Evolutionary conservation across 2,888 invertebrate species (phyloP).

Genomic region (Cetonia aurata): DNA sequence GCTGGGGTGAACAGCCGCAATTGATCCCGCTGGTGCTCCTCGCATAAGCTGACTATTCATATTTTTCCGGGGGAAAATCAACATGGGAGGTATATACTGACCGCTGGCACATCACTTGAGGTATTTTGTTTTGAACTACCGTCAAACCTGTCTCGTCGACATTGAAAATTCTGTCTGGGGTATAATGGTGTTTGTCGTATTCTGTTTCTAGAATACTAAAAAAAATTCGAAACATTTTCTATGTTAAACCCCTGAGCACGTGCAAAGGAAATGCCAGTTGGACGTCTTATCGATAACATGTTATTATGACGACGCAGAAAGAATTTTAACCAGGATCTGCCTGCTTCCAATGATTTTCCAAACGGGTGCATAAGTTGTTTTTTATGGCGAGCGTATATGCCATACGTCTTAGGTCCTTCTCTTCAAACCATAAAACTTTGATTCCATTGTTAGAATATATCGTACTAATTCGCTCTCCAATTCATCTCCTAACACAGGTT

Average conservation of each 20-base stretch:
- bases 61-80: no score
- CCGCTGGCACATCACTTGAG: conserved; percentile 57
- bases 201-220: no score
- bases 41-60: no score
- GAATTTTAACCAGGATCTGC: conserved; percentile 49
- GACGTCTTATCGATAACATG: conserved; percentile 47
- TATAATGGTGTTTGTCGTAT: conserved; percentile 46
- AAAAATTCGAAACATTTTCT: no score
- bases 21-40: no score
- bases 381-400: conserved; percentile 49
- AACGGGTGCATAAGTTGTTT: conserved; percentile 25
- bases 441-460: no score
- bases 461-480: no score
- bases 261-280: conserved; percentile 49
- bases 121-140: conserved; percentile 54
- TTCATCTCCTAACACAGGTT: no score
- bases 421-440: no score
- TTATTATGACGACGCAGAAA: conserved; percentile 50
- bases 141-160: conserved; percentile 61
- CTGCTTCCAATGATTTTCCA: conserved; percentile 28
- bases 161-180: conserved; percentile 49
- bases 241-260: no score
- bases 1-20: no score
- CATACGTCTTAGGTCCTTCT: conserved; percentile 52
- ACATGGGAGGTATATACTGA: no score